Base-by-base conservation (phyloP, 2,113 vertebrate species). In the Mola mola region DNA sequence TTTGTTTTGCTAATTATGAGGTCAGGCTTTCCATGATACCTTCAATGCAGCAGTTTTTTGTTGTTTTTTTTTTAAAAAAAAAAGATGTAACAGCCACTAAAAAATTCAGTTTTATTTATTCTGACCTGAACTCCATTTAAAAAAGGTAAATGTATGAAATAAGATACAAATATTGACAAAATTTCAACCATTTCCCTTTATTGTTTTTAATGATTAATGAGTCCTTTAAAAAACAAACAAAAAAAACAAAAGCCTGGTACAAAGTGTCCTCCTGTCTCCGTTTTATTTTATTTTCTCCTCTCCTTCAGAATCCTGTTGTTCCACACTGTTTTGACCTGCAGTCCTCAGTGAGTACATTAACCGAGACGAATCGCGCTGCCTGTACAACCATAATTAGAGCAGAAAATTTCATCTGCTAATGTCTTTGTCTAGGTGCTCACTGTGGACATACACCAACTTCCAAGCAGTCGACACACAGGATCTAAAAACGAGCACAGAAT, bases 371-470 rank as follows among this genome's bases (percentile, higher is more conserved):
- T 61, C 59, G 66, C 62, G 25, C 24, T 3, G 66, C 55, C 46
- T 81, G 72, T 72, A 47, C 63, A 17, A 34, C 16, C 37, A 43
- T 65, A 81, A 81, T 85, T 80, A 75, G 72, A 70, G 77, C 70
- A 41, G 74, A 84, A 79, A 55, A 70, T 75, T 76, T 81, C 66
- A 73, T 84, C 82, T 52, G 16, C 72, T 86, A 81, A 81, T 86
- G 77, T 79, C 77, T 86, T 80, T 79, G 73, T 75, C 62, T 31
- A 36, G 71, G 73, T 72, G 63, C 73, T 75, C 70, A 40, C 50
- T 31, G 31, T 48, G 80, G 65, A 60, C 40, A 31, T 47, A 43
- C 46, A 65, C 69, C 47, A 29, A 26, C 69, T 76, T 82, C 71
- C 47, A 68, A 61, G 40, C 58, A 43, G 15, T 48, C 10, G 24